Evolutionary conservation across 2,113 vertebrate species (phyloP).

Genomic region (Colaptes auratus): DNA sequence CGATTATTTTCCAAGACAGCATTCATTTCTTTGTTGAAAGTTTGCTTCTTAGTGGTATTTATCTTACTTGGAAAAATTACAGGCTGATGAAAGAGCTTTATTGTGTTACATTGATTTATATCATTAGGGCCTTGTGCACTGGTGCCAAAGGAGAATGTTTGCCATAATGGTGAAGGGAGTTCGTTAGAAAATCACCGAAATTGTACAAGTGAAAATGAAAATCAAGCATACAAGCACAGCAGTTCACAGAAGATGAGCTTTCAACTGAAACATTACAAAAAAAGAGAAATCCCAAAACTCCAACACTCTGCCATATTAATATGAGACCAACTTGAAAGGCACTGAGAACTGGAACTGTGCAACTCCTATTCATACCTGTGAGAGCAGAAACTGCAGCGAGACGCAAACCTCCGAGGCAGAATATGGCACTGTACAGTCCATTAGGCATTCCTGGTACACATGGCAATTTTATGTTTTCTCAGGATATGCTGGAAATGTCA

Average conservation of each 20-base stretch:
- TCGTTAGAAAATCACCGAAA: not conserved
- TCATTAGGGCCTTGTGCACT: not conserved
- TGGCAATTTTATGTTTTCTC: not conserved
- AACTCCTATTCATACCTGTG: not conserved
- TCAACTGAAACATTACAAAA: not conserved
- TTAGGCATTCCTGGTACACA: constrained; percentile 15
- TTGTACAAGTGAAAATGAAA: not conserved
- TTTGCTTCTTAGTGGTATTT: not conserved
- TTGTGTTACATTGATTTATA: not conserved
- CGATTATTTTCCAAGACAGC: not conserved
- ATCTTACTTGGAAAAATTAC: constrained; percentile 13
- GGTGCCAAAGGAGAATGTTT: not conserved
- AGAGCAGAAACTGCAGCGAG: not conserved
- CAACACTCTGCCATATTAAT: not conserved
- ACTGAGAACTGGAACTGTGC: constrained; percentile 25
- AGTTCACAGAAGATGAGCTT: not conserved
- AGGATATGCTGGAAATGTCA: constrained; percentile 29
- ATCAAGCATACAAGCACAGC: not conserved
- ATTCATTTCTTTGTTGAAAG: not conserved
- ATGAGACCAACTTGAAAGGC: constrained; percentile 32
- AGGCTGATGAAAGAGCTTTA: not conserved
- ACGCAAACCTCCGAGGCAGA: not conserved
- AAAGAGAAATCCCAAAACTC: not conserved
- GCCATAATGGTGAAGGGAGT: not conserved
- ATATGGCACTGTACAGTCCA: constrained; percentile 31